Evolutionary conservation across 2,113 vertebrate species (phyloP).

Genomic region (Aptenodytes patagonicus): DNA sequence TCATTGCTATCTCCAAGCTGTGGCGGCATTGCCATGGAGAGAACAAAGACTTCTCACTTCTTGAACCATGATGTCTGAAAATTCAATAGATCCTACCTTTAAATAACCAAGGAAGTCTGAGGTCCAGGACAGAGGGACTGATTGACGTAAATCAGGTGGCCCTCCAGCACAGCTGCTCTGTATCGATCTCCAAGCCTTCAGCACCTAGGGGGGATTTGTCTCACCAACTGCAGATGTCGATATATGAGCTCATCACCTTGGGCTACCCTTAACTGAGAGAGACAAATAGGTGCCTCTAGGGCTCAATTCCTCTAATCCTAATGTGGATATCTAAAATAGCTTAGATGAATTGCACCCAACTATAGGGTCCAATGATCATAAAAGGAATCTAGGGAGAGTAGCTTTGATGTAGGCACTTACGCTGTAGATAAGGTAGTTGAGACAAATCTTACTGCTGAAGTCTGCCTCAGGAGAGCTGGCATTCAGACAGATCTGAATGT

Average conservation of each 20-base stretch:
- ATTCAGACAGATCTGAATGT: constrained; percentile 4
- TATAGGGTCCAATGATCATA: background rate
- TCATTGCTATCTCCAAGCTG: background rate
- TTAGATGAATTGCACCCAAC: background rate
- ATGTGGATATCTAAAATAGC: background rate
- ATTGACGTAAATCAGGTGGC: background rate
- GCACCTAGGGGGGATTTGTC: background rate
- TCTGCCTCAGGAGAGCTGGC: background rate
- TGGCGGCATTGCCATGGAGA: background rate
- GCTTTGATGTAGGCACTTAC: background rate
- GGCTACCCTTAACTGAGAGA: background rate
- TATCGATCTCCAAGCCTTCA: background rate
- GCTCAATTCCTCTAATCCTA: background rate
- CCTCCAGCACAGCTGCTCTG: background rate
- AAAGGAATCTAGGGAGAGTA: background rate
- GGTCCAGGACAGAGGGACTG: background rate
- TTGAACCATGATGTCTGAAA: background rate
- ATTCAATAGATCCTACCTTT: background rate
- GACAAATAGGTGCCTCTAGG: background rate
- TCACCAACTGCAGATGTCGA: background rate
- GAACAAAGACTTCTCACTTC: background rate
- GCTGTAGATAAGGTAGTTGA: background rate
- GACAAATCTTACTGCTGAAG: constrained; percentile 6
- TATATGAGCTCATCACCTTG: background rate
- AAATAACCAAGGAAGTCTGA: background rate